A percentile compares a stretch with the other conserved stretches of the same genome.
phyloP scores from a whole-genome alignment of 2,113 vertebrate species.

The Nannobrachium achirus region DNA sequence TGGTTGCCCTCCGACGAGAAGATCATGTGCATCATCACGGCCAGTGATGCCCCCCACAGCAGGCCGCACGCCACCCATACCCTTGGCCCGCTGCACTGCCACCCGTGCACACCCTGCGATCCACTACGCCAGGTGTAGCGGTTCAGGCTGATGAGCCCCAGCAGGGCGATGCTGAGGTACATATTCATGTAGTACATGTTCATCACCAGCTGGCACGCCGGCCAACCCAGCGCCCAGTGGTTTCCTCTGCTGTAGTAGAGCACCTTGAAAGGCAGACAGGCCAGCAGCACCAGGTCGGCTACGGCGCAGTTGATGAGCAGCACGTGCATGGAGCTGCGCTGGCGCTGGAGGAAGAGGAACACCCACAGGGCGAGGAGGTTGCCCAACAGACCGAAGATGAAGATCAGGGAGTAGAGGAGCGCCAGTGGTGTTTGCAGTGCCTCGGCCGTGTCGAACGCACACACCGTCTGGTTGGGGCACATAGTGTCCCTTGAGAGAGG shows the following conservation, averaged over 20 bases:
- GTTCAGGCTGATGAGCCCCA: constrained; percentile 91
- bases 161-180: constrained; percentile 89
- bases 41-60: constrained; percentile 82
- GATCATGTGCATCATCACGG: constrained; percentile 73
- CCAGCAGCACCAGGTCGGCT: constrained; percentile 87
- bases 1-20: constrained; percentile 55
- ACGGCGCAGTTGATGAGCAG: constrained; percentile 89
- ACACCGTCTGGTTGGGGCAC: constrained; percentile 22
- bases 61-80: constrained; percentile 75
- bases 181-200: constrained; percentile 96
- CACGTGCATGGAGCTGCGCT: constrained; percentile 87
- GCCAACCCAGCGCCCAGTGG: constrained; percentile 79
- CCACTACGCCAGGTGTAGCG: constrained; percentile 83
- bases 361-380: constrained; percentile 88
- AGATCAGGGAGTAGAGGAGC: constrained; percentile 82
- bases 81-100: constrained; percentile 47
- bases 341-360: constrained; percentile 83
- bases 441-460: constrained; percentile 67
- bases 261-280: constrained; percentile 88
- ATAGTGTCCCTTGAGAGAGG: too few relatives aligned
- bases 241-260: constrained; percentile 80
- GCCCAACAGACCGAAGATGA: constrained; percentile 83
- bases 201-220: constrained; percentile 79
- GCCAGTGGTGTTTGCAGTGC: constrained; percentile 75
- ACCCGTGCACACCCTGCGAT: too few relatives aligned